phyloP scores from a whole-genome alignment of 2,113 vertebrate species.

The Pan troglodytes region NHGRI_mPanTro3-v2.1_pri NC_072404.2:87674501-87675000 shows the following conservation, averaged over 20 bases:
- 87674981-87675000: not conserved
- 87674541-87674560: not conserved
- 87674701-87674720: not conserved
- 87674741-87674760: not conserved
- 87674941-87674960: not conserved
- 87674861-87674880: slow-evolving; percentile 5
- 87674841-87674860: slow-evolving; percentile 13
- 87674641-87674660: not conserved
- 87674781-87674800: slow-evolving; percentile 11
- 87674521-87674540: not conserved
- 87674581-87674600: not conserved
- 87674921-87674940: not conserved
- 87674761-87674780: not conserved
- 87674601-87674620: not conserved
- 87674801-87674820: not conserved
- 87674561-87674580: not conserved
- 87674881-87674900: slow-evolving; percentile 32
- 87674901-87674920: not conserved
- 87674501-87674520: slow-evolving; percentile 31
- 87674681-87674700: not conserved
- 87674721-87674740: not conserved
- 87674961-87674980: not conserved
- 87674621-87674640: not conserved
- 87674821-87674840: not conserved
- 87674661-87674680: not conserved